phyloP scores from a whole-genome alignment of 2,888 invertebrate genomes.

The Autographa pulchrina region DNA sequence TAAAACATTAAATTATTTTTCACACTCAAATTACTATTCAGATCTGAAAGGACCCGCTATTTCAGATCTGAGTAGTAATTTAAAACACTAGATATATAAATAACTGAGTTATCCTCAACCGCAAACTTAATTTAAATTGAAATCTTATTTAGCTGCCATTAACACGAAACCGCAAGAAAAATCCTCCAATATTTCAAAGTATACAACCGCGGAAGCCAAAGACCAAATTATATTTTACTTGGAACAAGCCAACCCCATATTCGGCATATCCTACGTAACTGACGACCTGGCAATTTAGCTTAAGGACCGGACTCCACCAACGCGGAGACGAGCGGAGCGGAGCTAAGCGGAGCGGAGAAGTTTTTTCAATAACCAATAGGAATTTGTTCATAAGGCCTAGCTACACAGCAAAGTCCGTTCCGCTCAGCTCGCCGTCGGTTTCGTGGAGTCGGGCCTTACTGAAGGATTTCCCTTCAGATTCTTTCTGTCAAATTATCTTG shows the following conservation, averaged over 20 bases:
- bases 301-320: constrained; percentile 15
- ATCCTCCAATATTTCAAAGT: background rate
- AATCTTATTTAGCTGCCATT: background rate
- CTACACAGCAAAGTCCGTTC: no score
- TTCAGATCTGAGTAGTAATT: no score
- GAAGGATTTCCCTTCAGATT: constrained; percentile 65
- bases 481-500: constrained; percentile 70
- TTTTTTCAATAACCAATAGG: no score
- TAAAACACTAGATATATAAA: background rate
- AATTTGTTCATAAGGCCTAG: no score
- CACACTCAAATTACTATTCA: no score
- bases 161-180: background rate
- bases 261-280: constrained; percentile 24
- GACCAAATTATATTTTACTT: constrained; percentile 46
- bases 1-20: no score
- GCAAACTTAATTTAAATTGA: background rate
- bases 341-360: no score
- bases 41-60: no score
- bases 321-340: no score
- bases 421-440: no score
- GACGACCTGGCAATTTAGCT: constrained; percentile 57
- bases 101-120: background rate
- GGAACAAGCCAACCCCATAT: constrained; percentile 35
- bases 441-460: background rate
- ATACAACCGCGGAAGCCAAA: constrained; percentile 29